phyloP scores from a whole-genome alignment of 1,140 invertebrate genomes.

The Calycopis cecrops region DNA sequence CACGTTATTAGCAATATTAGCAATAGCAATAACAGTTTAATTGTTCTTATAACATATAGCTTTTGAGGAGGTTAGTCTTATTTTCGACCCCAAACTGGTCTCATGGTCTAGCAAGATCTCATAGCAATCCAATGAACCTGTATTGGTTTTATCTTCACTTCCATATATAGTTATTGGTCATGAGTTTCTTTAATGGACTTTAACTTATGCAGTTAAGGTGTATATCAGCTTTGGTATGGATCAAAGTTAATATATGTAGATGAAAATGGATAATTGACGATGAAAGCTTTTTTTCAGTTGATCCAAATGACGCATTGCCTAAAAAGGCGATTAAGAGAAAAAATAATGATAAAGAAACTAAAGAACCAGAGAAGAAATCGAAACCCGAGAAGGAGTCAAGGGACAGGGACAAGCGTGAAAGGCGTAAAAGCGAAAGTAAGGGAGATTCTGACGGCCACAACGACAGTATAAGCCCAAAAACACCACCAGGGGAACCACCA shows the following conservation, averaged over 20 bases:
- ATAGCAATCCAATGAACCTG: too few species aligned
- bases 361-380: slow-evolving; percentile 61
- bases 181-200: too few species aligned
- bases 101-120: too few species aligned
- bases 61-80: too few species aligned
- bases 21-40: too few species aligned
- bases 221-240: not conserved
- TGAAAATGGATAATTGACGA: not conserved
- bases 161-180: too few species aligned
- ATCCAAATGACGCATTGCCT: slow-evolving; percentile 52
- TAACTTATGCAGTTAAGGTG: too few species aligned
- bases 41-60: too few species aligned
- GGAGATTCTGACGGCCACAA: slow-evolving; percentile 82
- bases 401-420: slow-evolving; percentile 35
- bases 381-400: slow-evolving; percentile 34
- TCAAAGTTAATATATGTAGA: not conserved
- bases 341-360: slow-evolving; percentile 42
- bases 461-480: slow-evolving; percentile 85
- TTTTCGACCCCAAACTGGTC: too few species aligned
- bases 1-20: too few species aligned
- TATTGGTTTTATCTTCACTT: too few species aligned
- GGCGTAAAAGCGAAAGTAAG: slow-evolving; percentile 57
- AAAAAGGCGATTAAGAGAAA: slow-evolving; percentile 52
- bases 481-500: slow-evolving; percentile 88
- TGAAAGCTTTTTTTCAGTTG: slow-evolving; percentile 43